Evolutionary conservation across 2,113 vertebrate species (phyloP).

Genomic region (Glaucidium brasilianum): DNA sequence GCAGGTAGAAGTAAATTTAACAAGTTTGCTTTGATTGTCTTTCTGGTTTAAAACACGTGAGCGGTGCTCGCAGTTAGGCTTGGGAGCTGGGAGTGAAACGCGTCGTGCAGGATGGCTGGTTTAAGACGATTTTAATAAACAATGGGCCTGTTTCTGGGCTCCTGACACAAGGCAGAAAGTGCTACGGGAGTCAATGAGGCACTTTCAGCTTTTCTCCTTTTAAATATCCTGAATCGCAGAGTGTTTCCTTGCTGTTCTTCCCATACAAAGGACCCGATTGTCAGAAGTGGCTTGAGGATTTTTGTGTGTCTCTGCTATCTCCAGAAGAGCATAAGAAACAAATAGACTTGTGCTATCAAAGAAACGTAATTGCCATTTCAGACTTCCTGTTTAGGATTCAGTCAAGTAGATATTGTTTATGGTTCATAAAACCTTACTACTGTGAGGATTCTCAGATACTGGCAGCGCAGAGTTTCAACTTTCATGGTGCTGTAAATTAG

Average conservation of each 20-base stretch:
- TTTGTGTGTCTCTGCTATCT: not conserved
- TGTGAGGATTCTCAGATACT: constrained; percentile 70
- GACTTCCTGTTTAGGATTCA: constrained; percentile 74
- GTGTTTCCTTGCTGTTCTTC: not conserved
- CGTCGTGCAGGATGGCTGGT: not conserved
- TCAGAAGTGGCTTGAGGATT: constrained; percentile 7
- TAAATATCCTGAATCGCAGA: not conserved
- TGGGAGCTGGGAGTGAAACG: not conserved
- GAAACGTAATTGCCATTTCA: constrained; percentile 38
- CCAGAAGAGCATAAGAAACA: constrained; percentile 24
- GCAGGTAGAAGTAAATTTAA: constrained; percentile 28
- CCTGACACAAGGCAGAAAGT: not conserved
- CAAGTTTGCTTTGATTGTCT: not conserved
- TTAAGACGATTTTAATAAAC: not conserved
- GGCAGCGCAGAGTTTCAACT: constrained; percentile 62
- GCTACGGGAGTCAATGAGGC: not conserved
- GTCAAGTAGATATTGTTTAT: constrained; percentile 74
- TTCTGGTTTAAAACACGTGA: not conserved
- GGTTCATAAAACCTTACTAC: constrained; percentile 78
- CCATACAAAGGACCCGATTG: not conserved
- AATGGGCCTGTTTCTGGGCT: not conserved
- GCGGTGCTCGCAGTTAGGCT: accelerated
- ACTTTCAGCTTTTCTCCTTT: not conserved
- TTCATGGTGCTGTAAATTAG: constrained; percentile 78
- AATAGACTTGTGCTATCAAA: constrained; percentile 21